phyloP scores from a whole-genome alignment of 2,113 vertebrate species.

The Ammospiza caudacuta region DNA sequence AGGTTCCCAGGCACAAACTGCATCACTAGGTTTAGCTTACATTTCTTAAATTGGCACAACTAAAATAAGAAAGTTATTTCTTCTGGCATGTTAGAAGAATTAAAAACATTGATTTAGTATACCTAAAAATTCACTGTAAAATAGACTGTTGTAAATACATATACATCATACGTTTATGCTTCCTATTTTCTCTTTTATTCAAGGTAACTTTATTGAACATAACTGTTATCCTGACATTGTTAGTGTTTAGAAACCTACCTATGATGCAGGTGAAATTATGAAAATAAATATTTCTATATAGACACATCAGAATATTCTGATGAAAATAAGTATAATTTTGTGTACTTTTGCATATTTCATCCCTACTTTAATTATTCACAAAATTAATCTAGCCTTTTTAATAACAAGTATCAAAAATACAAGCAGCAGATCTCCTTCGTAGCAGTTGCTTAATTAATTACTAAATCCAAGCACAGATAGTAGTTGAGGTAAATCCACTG shows the following conservation, averaged over 20 bases:
- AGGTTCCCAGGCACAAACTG: slow-evolving; percentile 11
- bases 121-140: not conserved
- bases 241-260: not conserved
- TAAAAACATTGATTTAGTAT: not conserved
- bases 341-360: not conserved
- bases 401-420: not conserved
- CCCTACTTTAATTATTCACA: not conserved
- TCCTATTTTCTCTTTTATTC: not conserved
- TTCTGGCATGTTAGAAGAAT: slow-evolving; percentile 12
- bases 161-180: not conserved
- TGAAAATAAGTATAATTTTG: not conserved
- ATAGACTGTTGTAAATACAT: not conserved
- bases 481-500: not conserved
- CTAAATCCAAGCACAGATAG: not conserved
- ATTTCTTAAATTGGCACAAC: slow-evolving; percentile 14
- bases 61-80: slow-evolving; percentile 29
- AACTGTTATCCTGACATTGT: not conserved
- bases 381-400: not conserved
- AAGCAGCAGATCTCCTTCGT: not conserved
- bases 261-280: not conserved
- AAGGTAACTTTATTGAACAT: not conserved
- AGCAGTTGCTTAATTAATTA: not conserved
- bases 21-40: not conserved
- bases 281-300: not conserved
- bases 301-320: not conserved